A percentile compares a stretch with the other conserved stretches of the same genome.
phyloP scores from a whole-genome alignment of 1,140 invertebrate species.

The Planococcus citri region DNA sequence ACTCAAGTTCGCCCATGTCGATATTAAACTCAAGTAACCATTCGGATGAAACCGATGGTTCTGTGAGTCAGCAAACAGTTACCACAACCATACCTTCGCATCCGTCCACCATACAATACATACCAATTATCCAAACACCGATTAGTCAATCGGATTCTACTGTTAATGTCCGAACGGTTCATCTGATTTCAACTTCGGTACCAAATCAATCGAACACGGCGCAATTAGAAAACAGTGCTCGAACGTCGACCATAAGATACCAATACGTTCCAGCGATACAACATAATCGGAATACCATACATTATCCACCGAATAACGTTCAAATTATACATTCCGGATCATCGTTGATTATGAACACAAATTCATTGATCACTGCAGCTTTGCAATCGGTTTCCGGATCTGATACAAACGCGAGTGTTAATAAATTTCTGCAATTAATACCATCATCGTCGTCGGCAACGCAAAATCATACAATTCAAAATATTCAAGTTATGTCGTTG shows the following conservation, averaged over 20 bases:
- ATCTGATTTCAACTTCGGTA: conserved; percentile 19
- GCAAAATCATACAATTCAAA: neutral
- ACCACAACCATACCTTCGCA: conserved; percentile 30
- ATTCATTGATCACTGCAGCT: conserved; percentile 25
- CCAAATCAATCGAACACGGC: neutral
- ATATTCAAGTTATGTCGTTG: neutral
- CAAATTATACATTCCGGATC: conserved; percentile 29
- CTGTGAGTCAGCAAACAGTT: conserved; percentile 27
- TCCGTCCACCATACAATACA: conserved; percentile 31
- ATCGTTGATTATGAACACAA: conserved; percentile 28
- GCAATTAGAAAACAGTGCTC: conserved; percentile 9
- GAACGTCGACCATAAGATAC: conserved; percentile 24
- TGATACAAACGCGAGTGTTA: neutral
- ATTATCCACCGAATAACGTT: conserved; percentile 29
- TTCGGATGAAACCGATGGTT: neutral
- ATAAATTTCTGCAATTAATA: conserved; percentile 24
- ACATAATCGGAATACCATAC: conserved; percentile 27
- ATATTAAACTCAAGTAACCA: neutral
- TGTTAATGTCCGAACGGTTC: conserved; percentile 24
- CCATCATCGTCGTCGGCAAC: neutral
- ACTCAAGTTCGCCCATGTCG: neutral
- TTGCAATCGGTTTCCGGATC: neutral
- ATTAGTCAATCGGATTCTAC: conserved; percentile 15
- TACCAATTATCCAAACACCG: conserved; percentile 25
- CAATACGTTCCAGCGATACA: conserved; percentile 24